Conservation (phyloP, 1,140 invertebrate species). For the Myzus persicae region DNA sequence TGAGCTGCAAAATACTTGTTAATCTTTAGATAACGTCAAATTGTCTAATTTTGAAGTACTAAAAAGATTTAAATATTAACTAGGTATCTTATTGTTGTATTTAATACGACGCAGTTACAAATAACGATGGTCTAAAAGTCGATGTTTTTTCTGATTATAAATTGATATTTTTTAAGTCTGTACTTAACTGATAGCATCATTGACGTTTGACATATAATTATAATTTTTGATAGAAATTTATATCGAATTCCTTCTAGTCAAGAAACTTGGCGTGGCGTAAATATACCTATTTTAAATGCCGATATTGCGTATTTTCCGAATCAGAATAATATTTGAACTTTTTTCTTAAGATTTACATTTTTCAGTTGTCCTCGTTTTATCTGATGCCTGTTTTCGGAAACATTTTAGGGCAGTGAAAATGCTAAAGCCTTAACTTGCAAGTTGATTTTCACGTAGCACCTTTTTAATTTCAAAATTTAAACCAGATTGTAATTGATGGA, state of each 20-base stretch:
- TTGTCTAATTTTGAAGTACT: neutral
- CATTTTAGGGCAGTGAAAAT: neutral
- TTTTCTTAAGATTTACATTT: neutral
- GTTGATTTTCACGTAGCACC: neutral
- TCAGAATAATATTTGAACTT: neutral
- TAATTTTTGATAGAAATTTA: neutral
- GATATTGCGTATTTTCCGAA: neutral
- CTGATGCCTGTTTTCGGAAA: neutral
- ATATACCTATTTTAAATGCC: neutral
- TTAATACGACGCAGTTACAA: neutral
- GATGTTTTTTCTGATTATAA: neutral
- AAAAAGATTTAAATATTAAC: conserved; percentile 3
- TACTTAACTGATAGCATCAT: neutral
- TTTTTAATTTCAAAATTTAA: neutral
- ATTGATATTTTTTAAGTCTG: neutral
- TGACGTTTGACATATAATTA: neutral
- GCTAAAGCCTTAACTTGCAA: neutral
- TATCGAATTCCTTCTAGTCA: neutral
- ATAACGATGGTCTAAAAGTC: neutral
- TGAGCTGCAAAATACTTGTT: neutral
- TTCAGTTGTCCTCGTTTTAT: neutral
- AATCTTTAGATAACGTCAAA: neutral
- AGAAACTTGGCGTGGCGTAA: neutral
- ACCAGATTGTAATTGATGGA: neutral
- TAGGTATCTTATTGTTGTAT: neutral